Evolutionary conservation across 2,888 invertebrate species (phyloP), one percentile per base, ranked within the genome.

Genomic region (Xestia sexstrigata): DNA sequence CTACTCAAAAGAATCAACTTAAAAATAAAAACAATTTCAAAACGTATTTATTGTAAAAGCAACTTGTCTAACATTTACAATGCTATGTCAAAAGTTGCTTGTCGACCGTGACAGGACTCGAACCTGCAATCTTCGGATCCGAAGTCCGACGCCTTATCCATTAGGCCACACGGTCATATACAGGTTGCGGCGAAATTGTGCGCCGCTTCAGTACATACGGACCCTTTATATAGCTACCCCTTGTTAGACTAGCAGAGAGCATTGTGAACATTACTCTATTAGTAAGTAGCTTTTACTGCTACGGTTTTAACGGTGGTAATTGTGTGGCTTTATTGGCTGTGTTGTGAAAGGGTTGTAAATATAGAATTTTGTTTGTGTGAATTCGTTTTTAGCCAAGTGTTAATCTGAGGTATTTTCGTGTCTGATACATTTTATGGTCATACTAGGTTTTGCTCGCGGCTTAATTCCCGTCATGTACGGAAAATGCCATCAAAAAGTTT

Each of bases 141-240:
- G 97, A 97, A 97, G 97, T 97, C 97, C 97, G 97, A 97, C 97
- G 97, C 97, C 97, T 97, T 97, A 97, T 97, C 97, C 97, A 97
- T 97, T 97, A 97, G 97, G 97, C 97, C 97, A 97, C 97, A 97
- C 97, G 97, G 97, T 97, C 97, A 0, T 65, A 30, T 88, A 55
- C 0, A 0, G 0, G 0, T 0, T 0, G 0, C 0, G 0, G 20
- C 79, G 89, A 94, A 94, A 93, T 92, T 90, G 52, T 77, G 1
- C 17, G 79, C 1, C 49, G 0, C 0, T 73, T 84, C 30, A 58
- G n/a, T 23, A 42, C 15, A 8, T 35, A 63, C 15, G 49, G n/a
- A 83, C 79, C 78, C 80, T 71, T 70, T 72, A 23, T n/a, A 11
- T 15, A 63, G 3, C 42, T 15, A 77, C 52, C 70, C 60, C 58